Base-by-base conservation (phyloP, 2,888 invertebrate species). In the Coelopa pilipes region DNA sequence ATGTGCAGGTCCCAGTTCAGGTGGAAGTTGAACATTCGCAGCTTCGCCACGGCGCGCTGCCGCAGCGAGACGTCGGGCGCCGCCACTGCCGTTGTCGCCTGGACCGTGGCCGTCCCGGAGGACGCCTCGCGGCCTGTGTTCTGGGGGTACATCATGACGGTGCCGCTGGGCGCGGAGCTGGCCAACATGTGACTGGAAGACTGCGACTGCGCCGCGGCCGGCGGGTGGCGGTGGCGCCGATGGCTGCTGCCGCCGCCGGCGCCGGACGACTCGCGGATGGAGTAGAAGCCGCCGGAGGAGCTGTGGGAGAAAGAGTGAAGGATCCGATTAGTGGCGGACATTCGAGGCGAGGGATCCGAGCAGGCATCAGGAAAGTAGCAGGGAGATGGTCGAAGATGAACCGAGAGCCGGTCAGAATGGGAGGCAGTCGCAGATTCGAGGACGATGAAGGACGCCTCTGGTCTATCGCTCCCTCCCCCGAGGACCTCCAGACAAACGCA, bases 1-100 rank as follows among this genome's bases (percentile, higher is more conserved):
- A 88, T 88, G 78, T 88, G 88, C 74, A 87, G 82, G 81, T 88
- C 88, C 88, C 88, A 88, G 81, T 88, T 88, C 70, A 88, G 82
- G 78, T 88, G 87, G 76, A 88, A 88, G 82, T 88, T 88, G 79
- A 88, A 88, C 85, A 88, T 86, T 77, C 87, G 86, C 79, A 88
- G 78, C 80, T 88, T 88, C 73, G 88, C 88, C 73, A 88, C 87
- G 70, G 88, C 88, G 55, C 88, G 88, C 78, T 88, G 87, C 72
- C 87, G 81, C 78, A 88, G 76, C 62, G 88, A 87, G 74, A 86
- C 84, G 80, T 87, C 87, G 79, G 85, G 84, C 69, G 79, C 78
- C 70, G 81, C 80, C 73, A 79, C 75, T 70, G 77, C 76, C 74
- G 46, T 65, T 72, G 75, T 75, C 15, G 75, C 76, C 46, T 75